Conservation (phyloP, 2,113 vertebrate species). For the Hippoglossus stenolepis region DNA sequence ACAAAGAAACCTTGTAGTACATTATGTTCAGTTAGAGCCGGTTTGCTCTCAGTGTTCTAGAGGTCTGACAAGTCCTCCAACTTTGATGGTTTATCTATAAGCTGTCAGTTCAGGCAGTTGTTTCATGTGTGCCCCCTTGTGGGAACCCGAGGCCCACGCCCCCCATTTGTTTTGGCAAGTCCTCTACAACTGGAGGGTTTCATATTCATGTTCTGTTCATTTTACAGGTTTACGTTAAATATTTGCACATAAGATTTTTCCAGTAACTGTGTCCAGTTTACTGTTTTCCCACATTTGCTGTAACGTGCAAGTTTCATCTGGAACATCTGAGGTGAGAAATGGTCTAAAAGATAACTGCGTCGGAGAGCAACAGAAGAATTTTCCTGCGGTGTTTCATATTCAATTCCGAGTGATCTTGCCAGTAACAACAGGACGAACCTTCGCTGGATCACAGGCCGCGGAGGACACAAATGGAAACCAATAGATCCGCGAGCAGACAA, state of each 20-base stretch:
- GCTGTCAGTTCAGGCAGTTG: not conserved
- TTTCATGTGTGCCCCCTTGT: conserved; percentile 21
- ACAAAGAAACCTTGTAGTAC: not conserved
- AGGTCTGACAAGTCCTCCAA: not conserved
- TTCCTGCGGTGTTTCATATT: conserved; percentile 47
- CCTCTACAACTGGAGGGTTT: no score
- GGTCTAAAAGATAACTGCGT: conserved; percentile 12
- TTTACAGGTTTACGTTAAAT: not conserved
- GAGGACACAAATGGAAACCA: conserved; percentile 64
- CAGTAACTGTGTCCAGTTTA: not conserved
- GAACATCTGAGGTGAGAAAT: conserved; percentile 17
- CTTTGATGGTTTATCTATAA: not conserved
- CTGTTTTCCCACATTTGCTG: not conserved
- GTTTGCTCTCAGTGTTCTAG: not conserved
- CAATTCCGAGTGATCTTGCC: conserved; percentile 53
- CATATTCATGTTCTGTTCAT: not conserved
- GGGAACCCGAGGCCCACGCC: conserved; percentile 11
- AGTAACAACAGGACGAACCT: conserved; percentile 68
- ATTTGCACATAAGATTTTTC: not conserved
- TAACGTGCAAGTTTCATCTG: conserved; percentile 22
- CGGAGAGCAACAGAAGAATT: conserved; percentile 24
- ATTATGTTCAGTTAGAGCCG: not conserved
- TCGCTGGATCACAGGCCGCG: conserved; percentile 48
- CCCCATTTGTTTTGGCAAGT: not conserved
- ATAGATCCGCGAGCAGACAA: conserved; percentile 63